Base-by-base conservation (phyloP, 1,140 invertebrate genomes). In the Papilio machaon region DNA sequence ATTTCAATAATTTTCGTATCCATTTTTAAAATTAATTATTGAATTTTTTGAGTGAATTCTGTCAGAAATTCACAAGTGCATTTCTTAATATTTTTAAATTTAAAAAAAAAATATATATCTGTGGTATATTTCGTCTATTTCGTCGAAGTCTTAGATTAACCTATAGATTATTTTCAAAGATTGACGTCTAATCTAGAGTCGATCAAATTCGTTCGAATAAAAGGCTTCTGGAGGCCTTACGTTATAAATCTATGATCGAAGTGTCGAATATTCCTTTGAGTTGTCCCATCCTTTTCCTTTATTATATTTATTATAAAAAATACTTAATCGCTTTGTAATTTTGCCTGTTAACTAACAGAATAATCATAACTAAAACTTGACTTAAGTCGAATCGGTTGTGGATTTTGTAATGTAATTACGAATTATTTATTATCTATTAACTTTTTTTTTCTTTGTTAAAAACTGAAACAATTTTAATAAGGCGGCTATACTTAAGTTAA, bases 401-500 rank as follows among this genome's bases (percentile, higher is more conserved):
- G 88, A 80, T 89, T 86, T 87, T 88, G 92, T 93, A 93, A 92
- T 94, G 86, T 89, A 90, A 88, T 88, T 90, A 90, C 88, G 83
- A 79, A 86, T 83, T 92, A 92, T 92, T 94, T 92, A 92, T 91
- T 88, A 87, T 89, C 84, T 90, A 82, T 79, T 82, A 80, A 83
- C 54, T 82, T 81, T 82, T 86, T 86, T 89, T 90, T 87, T 88
- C 89, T 91, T 91, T 94, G 91, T 92, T 92, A 91, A 90, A 89
- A 82, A 80, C 89, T 88, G 83, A 91, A 87, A 90, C 88, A 90
- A 87, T 90, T 91, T 91, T 92, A 90, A 91, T 90, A 86, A 90
- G 92, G 93, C 93, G 91, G 91, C 92, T 91, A 85, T 90, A 93
- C 93, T 94, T 94, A 94, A 89, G 79, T 84, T 82, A 90, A 91